Evolutionary conservation across 2,113 vertebrate genomes (phyloP).

Genomic region (Stegostoma tigrinum): DNA sequence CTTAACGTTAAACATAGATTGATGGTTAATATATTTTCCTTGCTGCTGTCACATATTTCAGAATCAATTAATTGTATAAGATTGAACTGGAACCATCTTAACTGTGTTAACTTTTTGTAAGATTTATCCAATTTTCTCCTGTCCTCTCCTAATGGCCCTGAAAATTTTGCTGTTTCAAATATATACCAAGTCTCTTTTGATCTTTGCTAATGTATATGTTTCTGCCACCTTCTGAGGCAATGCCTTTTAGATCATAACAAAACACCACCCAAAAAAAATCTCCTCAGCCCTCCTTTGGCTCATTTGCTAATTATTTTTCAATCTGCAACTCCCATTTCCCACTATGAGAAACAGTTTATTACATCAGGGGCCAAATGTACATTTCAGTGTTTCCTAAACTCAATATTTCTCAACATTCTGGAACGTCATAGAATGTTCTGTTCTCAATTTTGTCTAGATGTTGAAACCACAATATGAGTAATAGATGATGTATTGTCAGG

Average conservation of each 20-base stretch:
- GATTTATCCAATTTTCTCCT: neutral
- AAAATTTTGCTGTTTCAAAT: no score
- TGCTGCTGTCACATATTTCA: neutral
- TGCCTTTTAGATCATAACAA: neutral
- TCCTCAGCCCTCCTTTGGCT: neutral
- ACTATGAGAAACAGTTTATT: neutral
- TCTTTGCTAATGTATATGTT: neutral
- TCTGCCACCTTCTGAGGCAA: neutral
- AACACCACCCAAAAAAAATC: neutral
- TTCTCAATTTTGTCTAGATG: neutral
- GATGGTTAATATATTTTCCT: neutral
- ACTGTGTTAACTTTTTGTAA: neutral
- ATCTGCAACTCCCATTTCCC: no score
- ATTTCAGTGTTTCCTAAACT: neutral
- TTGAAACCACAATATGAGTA: neutral
- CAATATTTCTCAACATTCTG: neutral
- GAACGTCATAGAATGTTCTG: neutral
- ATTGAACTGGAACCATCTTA: neutral
- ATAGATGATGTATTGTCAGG: neutral
- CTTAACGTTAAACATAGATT: neutral
- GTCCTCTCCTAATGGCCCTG: no score
- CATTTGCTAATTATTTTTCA: no score
- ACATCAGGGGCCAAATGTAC: no score
- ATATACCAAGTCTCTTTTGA: neutral
- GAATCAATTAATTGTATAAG: neutral